Conservation (phyloP, 2,113 vertebrate species). For the Monarcha castaneiventris region DNA sequence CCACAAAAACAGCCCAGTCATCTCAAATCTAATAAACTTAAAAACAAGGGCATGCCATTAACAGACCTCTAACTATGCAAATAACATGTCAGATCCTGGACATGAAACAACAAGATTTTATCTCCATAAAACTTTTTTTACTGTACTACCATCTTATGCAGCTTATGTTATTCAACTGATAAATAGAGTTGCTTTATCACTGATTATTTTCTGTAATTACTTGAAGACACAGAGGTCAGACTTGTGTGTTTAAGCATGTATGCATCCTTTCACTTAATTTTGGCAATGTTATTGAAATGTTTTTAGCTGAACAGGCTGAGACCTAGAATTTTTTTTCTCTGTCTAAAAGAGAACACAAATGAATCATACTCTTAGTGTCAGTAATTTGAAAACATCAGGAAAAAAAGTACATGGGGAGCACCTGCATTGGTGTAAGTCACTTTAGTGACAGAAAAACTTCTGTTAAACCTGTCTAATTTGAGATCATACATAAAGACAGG, state of each 20-base stretch:
- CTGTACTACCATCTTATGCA: background rate
- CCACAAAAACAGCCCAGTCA: background rate
- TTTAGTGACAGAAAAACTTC: background rate
- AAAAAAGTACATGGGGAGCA: background rate
- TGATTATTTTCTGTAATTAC: background rate
- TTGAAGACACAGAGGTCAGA: background rate
- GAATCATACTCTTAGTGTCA: background rate
- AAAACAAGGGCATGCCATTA: background rate
- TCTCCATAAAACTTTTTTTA: background rate
- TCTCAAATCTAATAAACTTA: background rate
- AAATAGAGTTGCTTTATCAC: background rate
- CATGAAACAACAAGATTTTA: background rate
- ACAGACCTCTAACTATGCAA: background rate
- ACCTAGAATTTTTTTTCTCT: background rate
- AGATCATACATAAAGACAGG: background rate
- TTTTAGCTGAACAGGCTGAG: background rate
- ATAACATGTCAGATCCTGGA: background rate
- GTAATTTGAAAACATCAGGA: background rate
- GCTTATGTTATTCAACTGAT: background rate
- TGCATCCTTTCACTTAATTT: background rate
- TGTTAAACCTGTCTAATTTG: background rate
- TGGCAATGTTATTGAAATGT: background rate
- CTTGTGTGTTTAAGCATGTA: background rate
- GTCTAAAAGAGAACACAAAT: background rate
- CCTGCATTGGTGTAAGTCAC: background rate